These are phyloP conservation scores for Rhabdornis inornatus DNA, from an alignment of 2,113 vertebrate species.

Conservation along the genomic window DNA sequence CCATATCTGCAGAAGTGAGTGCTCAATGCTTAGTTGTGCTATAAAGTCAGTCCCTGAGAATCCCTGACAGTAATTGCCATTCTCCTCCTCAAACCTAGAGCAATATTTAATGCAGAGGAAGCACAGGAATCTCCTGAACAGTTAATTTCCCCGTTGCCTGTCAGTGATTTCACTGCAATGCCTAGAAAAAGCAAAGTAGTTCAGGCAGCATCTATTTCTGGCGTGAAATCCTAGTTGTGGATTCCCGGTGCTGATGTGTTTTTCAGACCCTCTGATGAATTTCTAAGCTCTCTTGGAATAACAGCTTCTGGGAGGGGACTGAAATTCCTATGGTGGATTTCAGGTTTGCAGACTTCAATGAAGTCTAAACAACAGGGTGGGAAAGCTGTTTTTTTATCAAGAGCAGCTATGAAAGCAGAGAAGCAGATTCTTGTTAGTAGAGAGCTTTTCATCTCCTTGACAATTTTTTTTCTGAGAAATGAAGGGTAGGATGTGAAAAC, in stretches of 20 bases:
- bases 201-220: slow-evolving; percentile 43
- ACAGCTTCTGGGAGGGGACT: not conserved
- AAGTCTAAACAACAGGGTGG: slow-evolving; percentile 3
- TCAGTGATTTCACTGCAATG: slow-evolving; percentile 31
- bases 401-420: not conserved
- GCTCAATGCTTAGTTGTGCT: not conserved
- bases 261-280: slow-evolving; percentile 44
- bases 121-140: not conserved
- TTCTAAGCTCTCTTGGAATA: slow-evolving; percentile 24
- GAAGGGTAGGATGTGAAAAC: not conserved
- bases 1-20: not conserved
- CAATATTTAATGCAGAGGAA: not conserved
- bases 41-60: not conserved
- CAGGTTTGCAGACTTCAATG: not conserved
- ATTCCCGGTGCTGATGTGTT: slow-evolving; percentile 37
- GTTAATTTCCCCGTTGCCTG: not conserved
- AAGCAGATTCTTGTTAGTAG: not conserved
- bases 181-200: slow-evolving; percentile 38
- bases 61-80: not conserved
- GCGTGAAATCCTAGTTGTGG: slow-evolving; percentile 33
- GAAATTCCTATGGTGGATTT: not conserved
- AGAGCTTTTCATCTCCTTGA: not conserved
- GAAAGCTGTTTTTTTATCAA: slow-evolving; percentile 22
- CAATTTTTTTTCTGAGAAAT: not conserved
- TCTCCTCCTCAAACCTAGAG: slow-evolving; percentile 13